Evolutionary conservation across 2,797 vertebrate species (phyloP).

Genomic region (Anisognathus igniventris): DNA sequence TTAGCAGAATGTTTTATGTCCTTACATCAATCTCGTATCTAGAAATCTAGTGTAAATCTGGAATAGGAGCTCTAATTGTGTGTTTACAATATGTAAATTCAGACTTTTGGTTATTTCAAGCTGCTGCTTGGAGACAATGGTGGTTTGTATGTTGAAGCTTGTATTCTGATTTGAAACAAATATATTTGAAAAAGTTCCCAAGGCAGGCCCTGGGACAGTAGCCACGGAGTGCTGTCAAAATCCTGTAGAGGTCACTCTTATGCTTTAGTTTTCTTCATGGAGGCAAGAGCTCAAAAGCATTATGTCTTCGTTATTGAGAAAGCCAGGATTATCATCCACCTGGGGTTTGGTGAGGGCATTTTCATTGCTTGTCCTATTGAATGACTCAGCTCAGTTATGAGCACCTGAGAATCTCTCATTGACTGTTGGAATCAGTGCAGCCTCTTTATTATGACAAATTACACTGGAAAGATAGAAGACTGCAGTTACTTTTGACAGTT

Average conservation of each 20-base stretch:
- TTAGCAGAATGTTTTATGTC: not conserved
- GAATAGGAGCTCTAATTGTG: not conserved
- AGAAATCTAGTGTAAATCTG: not conserved
- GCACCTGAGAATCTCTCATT: not conserved
- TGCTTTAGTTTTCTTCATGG: not conserved
- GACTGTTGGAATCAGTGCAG: fast-evolving
- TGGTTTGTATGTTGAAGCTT: not conserved
- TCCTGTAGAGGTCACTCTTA: constrained; percentile 52
- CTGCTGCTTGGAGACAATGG: not conserved
- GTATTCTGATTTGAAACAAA: not conserved
- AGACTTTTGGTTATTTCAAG: not conserved
- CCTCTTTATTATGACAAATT: not conserved
- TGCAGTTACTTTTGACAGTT: not conserved
- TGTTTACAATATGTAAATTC: not conserved
- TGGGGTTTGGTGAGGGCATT: not conserved
- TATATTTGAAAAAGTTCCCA: not conserved
- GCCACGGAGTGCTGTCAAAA: not conserved
- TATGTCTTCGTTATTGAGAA: fast-evolving
- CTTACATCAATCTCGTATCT: not conserved
- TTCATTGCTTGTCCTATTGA: not conserved
- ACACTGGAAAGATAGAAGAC: not conserved
- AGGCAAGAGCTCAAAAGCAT: not conserved
- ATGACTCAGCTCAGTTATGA: not conserved
- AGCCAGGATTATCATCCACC: not conserved
- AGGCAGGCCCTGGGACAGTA: not conserved